Base-by-base conservation (phyloP, 2,113 vertebrate genomes). In the Camelus bactrianus region DNA sequence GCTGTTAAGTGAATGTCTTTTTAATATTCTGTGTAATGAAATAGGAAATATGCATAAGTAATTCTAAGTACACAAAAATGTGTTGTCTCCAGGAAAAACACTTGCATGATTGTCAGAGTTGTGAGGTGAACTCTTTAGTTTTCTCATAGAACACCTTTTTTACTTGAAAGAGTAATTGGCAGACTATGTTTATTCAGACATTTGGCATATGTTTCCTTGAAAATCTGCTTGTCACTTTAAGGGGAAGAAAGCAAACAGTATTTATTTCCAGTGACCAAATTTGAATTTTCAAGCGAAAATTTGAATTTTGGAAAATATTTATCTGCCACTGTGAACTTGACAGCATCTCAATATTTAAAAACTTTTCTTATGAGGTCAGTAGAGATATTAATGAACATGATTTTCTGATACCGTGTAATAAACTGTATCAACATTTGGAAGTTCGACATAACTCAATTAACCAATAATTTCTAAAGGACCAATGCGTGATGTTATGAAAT, bases 291-390 rank as follows among this genome's bases (percentile, higher is more conserved):
- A 42, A 42, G 38, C 38, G 38, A 42, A 42, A 85, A 65, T 81
- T 65, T 92, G 38, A 64, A 80, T 92, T 95, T 93, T 81, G 32
- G 24, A 64, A 85, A 93, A 54, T 70, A 89, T 14, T 12, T 58
- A 26, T 62, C 24, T 91, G 48, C 30, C 16, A n/a, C 26, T 46
- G 42, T 70, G 81, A 95, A 93, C 35, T 72, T 91, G n/a, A 26
- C 7, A 85, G 32, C 4, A 42, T 60, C n/a, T 32, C 7, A 65
- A 1, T 89, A 26, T 14, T 52, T 77, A 24, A 35, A 93, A 91
- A 26, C 26, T 20, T 42, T 93, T 72, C 24, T 81, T 46, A 54
- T 69, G 76, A 88, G 8, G 67, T 46, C 1, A 11, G 30, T 54
- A 28, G 15, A 60, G 14, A 69, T 62, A 64, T 11, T 70, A 80